phyloP scores from a whole-genome alignment of 2,797 vertebrate genomes.

The Gambelia wislizenii region DNA sequence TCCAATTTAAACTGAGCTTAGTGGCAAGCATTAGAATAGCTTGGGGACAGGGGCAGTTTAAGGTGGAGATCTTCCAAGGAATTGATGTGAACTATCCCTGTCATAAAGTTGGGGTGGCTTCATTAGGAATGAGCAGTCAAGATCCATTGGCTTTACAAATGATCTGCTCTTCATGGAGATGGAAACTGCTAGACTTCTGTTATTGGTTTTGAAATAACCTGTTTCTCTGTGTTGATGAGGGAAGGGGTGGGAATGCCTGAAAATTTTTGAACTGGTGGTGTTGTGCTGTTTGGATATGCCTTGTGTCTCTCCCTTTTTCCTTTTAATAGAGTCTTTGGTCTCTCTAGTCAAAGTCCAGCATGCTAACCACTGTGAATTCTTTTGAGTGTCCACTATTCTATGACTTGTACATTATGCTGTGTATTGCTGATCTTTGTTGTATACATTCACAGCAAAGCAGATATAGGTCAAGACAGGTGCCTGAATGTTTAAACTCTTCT shows the following conservation, averaged over 20 bases:
- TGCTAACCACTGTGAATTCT: background rate
- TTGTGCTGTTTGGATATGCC: background rate
- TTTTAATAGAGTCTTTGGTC: background rate
- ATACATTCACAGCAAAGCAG: background rate
- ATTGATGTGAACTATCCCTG: background rate
- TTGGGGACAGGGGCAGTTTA: background rate
- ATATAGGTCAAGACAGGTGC: background rate
- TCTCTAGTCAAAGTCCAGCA: background rate
- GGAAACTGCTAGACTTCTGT: background rate
- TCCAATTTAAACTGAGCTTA: background rate
- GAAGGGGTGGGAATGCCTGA: background rate
- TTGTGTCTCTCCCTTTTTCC: background rate
- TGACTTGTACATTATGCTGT: background rate
- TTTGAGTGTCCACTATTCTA: background rate
- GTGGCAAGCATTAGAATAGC: background rate
- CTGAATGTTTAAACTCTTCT: background rate
- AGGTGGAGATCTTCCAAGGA: background rate
- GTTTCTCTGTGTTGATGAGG: background rate
- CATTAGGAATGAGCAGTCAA: background rate
- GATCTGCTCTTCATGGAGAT: background rate
- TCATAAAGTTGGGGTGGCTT: background rate
- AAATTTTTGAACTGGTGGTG: background rate
- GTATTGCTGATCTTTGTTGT: background rate
- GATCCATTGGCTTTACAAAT: background rate
- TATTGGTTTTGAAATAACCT: background rate